Conservation (phyloP, 2,113 vertebrate genomes). For the Oryzias melastigma region DNA sequence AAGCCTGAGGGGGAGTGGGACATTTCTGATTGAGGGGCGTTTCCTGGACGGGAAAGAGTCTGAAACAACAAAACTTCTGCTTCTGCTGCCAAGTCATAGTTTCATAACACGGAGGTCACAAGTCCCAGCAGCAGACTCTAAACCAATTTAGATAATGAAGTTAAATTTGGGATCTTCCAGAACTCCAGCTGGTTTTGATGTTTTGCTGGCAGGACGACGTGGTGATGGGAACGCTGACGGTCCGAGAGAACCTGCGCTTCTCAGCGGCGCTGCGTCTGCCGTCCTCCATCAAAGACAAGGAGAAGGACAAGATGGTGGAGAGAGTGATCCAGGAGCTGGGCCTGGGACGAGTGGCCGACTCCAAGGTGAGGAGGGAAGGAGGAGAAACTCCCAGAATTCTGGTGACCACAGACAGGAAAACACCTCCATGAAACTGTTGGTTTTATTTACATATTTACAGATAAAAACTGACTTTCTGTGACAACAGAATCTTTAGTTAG, state of each 20-base stretch:
- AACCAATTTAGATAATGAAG: neutral
- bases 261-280: constrained; percentile 91
- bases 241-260: constrained; percentile 92
- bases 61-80: constrained; percentile 8
- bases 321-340: constrained; percentile 85
- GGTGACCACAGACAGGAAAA: too few relatives aligned
- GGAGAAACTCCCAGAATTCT: too few relatives aligned
- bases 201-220: constrained; percentile 83
- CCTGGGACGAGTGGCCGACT: constrained; percentile 87
- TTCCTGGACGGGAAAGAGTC: constrained; percentile 18
- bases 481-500: too few relatives aligned
- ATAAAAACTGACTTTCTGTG: too few relatives aligned
- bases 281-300: constrained; percentile 66
- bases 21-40: constrained; percentile 10
- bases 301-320: constrained; percentile 82
- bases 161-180: neutral
- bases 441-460: too few relatives aligned
- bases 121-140: neutral
- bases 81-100: constrained; percentile 1
- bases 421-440: too few relatives aligned
- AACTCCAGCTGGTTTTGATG: neutral
- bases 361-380: constrained; percentile 72
- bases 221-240: constrained; percentile 93
- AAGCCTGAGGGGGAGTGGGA: neutral
- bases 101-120: constrained; percentile 2